Conservation (phyloP, 2,797 vertebrate species). For the Phataginus tetradactyla region DNA sequence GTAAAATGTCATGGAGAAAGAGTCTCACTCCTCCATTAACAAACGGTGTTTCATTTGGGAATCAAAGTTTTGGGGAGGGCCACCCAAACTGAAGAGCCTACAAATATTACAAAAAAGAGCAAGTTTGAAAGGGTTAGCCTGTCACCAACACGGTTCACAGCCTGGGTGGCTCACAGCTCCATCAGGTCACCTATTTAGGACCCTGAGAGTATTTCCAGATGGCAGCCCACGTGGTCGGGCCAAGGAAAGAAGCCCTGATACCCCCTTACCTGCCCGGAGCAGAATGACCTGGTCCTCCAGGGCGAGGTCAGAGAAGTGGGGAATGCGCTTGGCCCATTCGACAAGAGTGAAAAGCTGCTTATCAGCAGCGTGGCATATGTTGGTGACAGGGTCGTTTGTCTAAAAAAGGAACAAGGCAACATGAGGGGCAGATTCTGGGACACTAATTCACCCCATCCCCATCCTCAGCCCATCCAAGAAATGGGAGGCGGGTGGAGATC, state of each 20-base stretch:
- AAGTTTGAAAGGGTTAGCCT: rapidly evolving
- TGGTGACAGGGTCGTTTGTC: constrained; percentile 98
- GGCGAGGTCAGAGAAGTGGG: constrained; percentile 95
- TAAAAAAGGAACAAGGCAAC: constrained; percentile 67
- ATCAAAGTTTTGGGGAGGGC: neutral
- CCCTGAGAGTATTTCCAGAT: neutral
- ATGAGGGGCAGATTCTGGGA: neutral
- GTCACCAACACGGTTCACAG: rapidly evolving
- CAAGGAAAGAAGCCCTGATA: neutral
- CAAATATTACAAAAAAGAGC: neutral
- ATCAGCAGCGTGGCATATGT: constrained; percentile 97
- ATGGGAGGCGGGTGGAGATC: rapidly evolving
- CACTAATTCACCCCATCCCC: rapidly evolving
- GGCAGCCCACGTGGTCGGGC: rapidly evolving
- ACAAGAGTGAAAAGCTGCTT: constrained; percentile 98
- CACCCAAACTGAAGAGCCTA: neutral
- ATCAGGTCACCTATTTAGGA: neutral
- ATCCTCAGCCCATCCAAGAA: neutral
- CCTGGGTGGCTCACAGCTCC: rapidly evolving
- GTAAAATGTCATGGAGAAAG: neutral
- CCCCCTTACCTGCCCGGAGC: constrained; percentile 92
- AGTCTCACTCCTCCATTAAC: neutral
- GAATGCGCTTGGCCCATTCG: constrained; percentile 98
- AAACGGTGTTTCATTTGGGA: neutral
- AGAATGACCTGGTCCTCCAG: constrained; percentile 98